These are phyloP conservation scores for Ploceus nigricollis DNA, from an alignment of 2,113 vertebrate species.

Conservation along the genomic window DNA sequence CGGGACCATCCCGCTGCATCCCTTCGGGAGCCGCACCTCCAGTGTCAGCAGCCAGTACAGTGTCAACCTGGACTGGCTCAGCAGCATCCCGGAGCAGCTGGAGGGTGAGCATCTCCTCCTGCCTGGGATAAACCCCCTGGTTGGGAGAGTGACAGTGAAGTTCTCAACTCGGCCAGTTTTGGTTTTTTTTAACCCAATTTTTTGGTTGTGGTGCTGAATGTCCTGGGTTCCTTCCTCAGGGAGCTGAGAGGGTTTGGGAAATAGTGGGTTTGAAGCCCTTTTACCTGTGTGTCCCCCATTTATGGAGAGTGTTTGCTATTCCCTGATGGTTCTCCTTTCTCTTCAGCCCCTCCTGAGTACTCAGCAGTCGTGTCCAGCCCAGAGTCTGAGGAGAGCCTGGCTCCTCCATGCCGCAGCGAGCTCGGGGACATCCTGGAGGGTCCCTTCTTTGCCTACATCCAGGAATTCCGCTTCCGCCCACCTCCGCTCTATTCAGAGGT, in stretches of 20 bases:
- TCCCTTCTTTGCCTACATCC: constrained; percentile 87
- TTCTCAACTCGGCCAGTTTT: not conserved
- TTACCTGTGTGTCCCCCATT: accelerated
- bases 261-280: not conserved
- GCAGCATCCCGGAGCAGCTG: constrained; percentile 78
- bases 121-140: not conserved
- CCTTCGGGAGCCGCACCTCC: constrained; percentile 87
- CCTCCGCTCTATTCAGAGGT: constrained; percentile 94
- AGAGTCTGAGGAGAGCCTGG: constrained; percentile 52
- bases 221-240: not conserved
- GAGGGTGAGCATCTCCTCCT: constrained; percentile 80
- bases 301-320: accelerated
- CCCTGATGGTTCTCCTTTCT: not conserved
- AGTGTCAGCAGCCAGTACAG: constrained; percentile 91
- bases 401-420: constrained; percentile 54
- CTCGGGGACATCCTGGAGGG: constrained; percentile 74
- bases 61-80: constrained; percentile 86
- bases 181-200: not conserved
- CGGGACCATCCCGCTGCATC: constrained; percentile 90
- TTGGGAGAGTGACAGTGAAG: accelerated
- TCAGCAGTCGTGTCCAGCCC: constrained; percentile 81
- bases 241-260: not conserved
- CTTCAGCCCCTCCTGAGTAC: constrained; percentile 91
- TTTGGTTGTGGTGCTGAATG: not conserved
- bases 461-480: constrained; percentile 90